These are phyloP conservation scores for Bombus picipes DNA, from an alignment of 1,140 invertebrate species.

Conservation along the genomic window DNA sequence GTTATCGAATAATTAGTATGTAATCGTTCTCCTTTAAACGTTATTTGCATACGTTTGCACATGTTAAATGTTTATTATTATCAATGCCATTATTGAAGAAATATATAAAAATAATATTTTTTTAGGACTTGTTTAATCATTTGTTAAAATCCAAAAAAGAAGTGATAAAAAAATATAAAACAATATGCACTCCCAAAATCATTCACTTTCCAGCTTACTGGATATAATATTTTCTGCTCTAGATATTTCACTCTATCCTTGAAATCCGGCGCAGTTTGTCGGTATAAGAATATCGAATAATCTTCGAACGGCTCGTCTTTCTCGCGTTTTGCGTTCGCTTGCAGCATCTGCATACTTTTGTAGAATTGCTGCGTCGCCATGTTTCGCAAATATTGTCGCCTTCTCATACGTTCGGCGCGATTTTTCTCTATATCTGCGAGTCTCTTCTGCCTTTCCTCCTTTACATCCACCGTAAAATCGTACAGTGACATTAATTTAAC, in stretches of 20 bases:
- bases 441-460: constrained; percentile 87
- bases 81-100: neutral
- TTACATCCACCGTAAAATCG: constrained; percentile 71
- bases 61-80: neutral
- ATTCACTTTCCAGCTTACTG: constrained; percentile 85
- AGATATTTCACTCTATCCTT: constrained; percentile 90
- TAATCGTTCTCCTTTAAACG: neutral
- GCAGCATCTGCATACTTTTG: constrained; percentile 90
- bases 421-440: constrained; percentile 87
- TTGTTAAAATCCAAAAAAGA: constrained; percentile 26
- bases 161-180: constrained; percentile 5
- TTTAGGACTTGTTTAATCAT: neutral
- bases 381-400: constrained; percentile 86
- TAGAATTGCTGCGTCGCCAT: constrained; percentile 89
- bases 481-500: constrained; percentile 42
- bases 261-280: constrained; percentile 89
- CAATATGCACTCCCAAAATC: constrained; percentile 37
- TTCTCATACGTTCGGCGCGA: constrained; percentile 86
- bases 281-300: constrained; percentile 89
- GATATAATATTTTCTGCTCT: constrained; percentile 89
- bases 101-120: neutral
- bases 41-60: constrained; percentile 17
- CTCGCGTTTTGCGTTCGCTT: constrained; percentile 85
- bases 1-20: constrained; percentile 20
- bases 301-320: constrained; percentile 87